Percentiles rank a stretch among this genome's conserved stretches.
phyloP scores from a whole-genome alignment of 2,797 vertebrate genomes.

The Phaenicophaeus curvirostris region DNA sequence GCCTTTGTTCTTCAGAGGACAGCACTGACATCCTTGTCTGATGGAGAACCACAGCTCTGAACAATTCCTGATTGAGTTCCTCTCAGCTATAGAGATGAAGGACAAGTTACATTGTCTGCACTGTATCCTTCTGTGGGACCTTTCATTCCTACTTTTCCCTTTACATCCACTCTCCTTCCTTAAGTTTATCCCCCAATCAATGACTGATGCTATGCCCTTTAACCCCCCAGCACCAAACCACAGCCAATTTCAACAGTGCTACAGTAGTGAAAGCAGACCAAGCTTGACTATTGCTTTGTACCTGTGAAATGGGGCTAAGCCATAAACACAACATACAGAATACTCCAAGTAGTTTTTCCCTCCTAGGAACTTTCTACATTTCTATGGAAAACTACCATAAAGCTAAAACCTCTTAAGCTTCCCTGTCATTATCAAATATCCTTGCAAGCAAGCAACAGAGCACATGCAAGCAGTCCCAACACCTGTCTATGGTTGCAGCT shows the following conservation, averaged over 20 bases:
- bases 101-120: neutral
- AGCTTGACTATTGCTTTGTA: neutral
- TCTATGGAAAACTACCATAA: neutral
- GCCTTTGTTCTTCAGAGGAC: neutral
- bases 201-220: neutral
- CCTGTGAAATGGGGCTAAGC: rapidly evolving
- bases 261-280: neutral
- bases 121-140: neutral
- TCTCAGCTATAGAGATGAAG: neutral
- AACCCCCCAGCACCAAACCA: neutral
- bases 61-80: neutral
- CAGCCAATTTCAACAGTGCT: neutral
- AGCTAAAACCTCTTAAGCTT: neutral
- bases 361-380: neutral
- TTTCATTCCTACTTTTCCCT: neutral
- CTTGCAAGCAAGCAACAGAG: neutral
- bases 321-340: rapidly evolving
- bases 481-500: neutral
- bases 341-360: neutral
- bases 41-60: neutral
- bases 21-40: neutral
- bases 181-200: neutral
- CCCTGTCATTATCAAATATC: neutral
- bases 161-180: neutral
- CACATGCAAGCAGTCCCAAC: rapidly evolving